Conservation (phyloP, 37 sponge, comb jelly and placozoan genomes). For the Eunapius fragilis region DNA sequence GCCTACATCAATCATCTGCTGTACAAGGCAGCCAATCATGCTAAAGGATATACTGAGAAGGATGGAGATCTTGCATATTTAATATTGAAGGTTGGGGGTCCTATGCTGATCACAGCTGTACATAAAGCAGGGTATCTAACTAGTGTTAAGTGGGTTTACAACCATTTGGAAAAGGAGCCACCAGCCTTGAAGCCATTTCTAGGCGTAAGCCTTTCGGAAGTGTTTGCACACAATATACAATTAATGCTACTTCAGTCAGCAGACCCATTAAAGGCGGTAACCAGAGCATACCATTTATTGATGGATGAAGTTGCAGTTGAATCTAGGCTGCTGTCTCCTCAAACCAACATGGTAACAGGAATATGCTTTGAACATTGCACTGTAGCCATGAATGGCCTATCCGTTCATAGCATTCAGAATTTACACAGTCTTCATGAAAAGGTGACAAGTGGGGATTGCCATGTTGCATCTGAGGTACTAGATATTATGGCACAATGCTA, state of each 20-base stretch:
- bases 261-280: no score
- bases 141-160: neutral
- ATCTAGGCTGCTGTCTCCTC: neutral
- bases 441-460: neutral
- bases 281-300: neutral
- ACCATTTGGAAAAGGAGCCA: no score
- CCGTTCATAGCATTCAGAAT: neutral
- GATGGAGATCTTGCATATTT: neutral
- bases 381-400: neutral
- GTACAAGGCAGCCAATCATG: neutral
- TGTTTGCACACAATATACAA: no score
- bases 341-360: neutral
- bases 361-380: neutral
- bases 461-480: neutral
- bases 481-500: neutral
- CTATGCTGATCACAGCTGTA: neutral
- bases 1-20: no score
- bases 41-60: neutral
- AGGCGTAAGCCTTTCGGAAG: no score
- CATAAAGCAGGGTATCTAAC: neutral
- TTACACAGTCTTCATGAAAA: neutral
- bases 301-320: conserved; percentile 3
- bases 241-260: no score
- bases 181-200: neutral
- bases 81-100: neutral